Evolutionary conservation across 2,113 vertebrate species (phyloP), one percentile per base, ranked within the genome.

Genomic region (Suncus etruscus): DNA sequence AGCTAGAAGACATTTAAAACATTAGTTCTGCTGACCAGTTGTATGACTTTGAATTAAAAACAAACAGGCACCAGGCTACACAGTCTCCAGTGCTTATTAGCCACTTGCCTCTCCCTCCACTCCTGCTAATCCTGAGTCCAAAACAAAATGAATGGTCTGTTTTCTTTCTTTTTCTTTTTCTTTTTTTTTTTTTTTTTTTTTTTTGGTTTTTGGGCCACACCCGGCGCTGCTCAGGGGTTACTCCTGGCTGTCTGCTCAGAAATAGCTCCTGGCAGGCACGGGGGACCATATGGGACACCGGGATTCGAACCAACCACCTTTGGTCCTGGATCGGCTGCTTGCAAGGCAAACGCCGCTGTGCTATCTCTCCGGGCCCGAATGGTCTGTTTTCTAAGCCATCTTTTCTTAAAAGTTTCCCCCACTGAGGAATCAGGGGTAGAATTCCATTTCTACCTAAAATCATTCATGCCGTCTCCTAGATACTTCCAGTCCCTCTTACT

Each of bases 381-480:
- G n/a, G n/a, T n/a, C n/a, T n/a, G n/a, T n/a, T n/a, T n/a, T n/a
- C n/a, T n/a, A 85, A 47, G 31, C 24, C 27, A 75, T 11, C 11
- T 25, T 89, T 89, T 70, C 51, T 47, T 91, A 75, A 90, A 93
- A 65, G 48, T 47, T 51, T 32, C 66, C 72, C 18, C 20, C 5
- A 8, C 29, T 39, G 22, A 81, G 69, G 54, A 73, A 10, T 12
- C 18, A 83, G 15, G 50, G 29, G 25, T 11, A 7, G 61, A 58
- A 54, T 39, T 74, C 2, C 15, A 58, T 84, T 74, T 78, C 63
- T 92, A 32, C 24, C 7, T 51, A 15, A 70, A 78, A 22, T 50
- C 82, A 15, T 54, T 69, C 6, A 3, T 22, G 22, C 45, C 65
- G 66, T 9, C 20, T 27, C 54, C 18, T 54, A 22, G n/a, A 32